Evolutionary conservation across 2,888 invertebrate species (phyloP).

Genomic region (Prosapia bicincta): DNA sequence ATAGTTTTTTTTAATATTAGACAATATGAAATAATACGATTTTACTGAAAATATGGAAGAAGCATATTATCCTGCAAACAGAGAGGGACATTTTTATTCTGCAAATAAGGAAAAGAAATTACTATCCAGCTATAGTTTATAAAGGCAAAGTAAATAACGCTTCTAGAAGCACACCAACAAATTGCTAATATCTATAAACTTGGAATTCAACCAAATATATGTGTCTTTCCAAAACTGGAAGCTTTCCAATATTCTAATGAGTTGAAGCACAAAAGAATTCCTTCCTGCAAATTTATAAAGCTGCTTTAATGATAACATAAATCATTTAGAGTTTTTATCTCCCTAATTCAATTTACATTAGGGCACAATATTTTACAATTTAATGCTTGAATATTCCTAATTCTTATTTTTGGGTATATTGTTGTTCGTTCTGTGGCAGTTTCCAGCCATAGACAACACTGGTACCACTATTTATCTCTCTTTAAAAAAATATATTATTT

Average conservation of each 20-base stretch:
- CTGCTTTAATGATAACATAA: not conserved
- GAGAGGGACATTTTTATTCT: not conserved
- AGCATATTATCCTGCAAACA: too few species aligned
- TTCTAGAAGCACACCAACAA: not conserved
- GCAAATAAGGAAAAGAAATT: too few species aligned
- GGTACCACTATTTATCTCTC: too few species aligned
- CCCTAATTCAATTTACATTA: not conserved
- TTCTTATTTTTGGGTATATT: too few species aligned
- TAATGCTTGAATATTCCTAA: not conserved
- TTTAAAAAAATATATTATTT: too few species aligned
- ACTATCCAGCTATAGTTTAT: too few species aligned
- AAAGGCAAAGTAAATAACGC: not conserved
- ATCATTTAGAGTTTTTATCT: not conserved
- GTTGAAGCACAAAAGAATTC: not conserved
- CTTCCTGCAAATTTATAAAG: not conserved
- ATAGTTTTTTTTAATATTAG: too few species aligned
- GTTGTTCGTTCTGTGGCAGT: too few species aligned
- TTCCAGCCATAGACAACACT: too few species aligned
- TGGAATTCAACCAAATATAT: conserved; percentile 13
- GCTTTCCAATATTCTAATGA: not conserved
- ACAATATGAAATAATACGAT: too few species aligned
- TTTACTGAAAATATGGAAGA: too few species aligned
- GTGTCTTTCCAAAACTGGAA: not conserved
- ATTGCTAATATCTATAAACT: not conserved
- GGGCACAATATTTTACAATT: not conserved